Evolutionary conservation across 2,797 vertebrate genomes (phyloP).

Genomic region (Hafferia zeledoni): DNA sequence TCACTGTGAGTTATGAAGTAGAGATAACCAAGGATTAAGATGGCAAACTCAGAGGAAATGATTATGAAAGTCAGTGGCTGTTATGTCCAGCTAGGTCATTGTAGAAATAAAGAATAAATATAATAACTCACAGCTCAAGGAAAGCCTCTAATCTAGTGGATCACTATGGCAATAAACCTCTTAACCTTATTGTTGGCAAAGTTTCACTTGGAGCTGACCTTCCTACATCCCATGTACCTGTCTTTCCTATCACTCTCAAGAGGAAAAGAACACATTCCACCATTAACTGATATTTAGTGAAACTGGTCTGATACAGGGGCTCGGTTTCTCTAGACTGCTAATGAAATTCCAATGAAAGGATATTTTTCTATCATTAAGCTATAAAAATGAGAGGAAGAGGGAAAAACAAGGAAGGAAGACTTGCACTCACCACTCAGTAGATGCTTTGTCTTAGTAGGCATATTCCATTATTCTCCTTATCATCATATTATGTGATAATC

Average conservation of each 20-base stretch:
- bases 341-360: background rate
- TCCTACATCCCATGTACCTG: rapidly evolving
- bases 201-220: background rate
- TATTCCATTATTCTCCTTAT: background rate
- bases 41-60: background rate
- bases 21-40: background rate
- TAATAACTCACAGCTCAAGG: background rate
- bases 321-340: background rate
- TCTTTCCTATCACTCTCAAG: background rate
- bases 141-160: background rate
- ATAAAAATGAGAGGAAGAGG: background rate
- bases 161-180: background rate
- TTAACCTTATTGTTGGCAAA: background rate
- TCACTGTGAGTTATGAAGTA: background rate
- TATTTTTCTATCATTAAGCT: background rate
- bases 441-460: background rate
- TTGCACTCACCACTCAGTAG: background rate
- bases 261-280: background rate
- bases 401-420: background rate
- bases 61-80: background rate
- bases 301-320: background rate
- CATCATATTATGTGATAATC: background rate
- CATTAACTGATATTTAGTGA: background rate
- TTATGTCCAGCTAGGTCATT: background rate
- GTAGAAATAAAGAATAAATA: background rate